Evolutionary conservation across 2,888 invertebrate genomes (phyloP), one percentile per base, ranked within the genome.

Genomic region (Platycheirus rosarum): DNA sequence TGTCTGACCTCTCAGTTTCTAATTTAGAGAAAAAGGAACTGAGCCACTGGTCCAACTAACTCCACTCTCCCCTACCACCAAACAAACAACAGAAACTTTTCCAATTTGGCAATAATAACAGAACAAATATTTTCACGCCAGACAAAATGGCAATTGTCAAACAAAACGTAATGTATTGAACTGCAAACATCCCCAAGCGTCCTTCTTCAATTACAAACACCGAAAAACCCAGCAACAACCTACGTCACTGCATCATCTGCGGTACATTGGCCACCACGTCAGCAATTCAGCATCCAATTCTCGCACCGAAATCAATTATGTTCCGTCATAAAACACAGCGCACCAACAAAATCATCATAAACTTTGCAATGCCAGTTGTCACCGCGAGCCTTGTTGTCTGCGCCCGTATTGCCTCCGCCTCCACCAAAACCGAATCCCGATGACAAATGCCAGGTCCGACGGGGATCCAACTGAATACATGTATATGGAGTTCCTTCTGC

Each of bases 31-130:
- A 73, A 74, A 49, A 49, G 57, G 62, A 32, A 51, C 46, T 35
- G 32, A 29, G 44, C 1, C 18, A 14, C 44, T n/a, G n/a, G 8
- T 13, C 14, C 44, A 14, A 4, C 16, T 14, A 8, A 8, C 14
- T 4, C 6, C 3, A 1, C 63, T 35, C 65, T 9, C 35, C 53
- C 35, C 42, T 20, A 20, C 51, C 42, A 32, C 62, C 40, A 44
- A 46, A 57, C 69, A 69, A 57, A 40, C 49, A 63, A 51, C 26
- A 13, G 26, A 84, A 84, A 84, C 73, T 84, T 84, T 84, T 84
- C 73, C 82, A 84, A 84, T 84, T 84, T 84, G 68, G 73, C 73
- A 84, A 84, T 84, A 84, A 84, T 84, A 77, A 84, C 71, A 75
- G 60, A 84, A 77, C 77, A 84, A 66, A 77, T 77, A 84, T 77